Evolutionary conservation across 2,888 invertebrate genomes (phyloP).

Genomic region (Torymus tubicola): DNA sequence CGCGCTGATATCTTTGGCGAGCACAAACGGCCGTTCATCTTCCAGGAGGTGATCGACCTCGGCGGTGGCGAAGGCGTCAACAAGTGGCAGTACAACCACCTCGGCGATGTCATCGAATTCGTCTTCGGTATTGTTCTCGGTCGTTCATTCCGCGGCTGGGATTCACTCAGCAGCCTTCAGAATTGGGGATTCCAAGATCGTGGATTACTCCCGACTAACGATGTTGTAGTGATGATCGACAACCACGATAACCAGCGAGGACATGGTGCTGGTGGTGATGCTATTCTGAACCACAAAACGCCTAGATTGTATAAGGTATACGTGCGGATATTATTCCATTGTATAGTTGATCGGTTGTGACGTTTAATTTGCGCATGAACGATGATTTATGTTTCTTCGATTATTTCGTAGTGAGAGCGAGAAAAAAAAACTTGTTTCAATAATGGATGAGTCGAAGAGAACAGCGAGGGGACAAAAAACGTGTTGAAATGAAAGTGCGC

Average conservation of each 20-base stretch:
- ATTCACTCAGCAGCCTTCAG: constrained; percentile 66
- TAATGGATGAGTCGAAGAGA: too few relatives aligned
- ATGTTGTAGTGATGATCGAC: constrained; percentile 80
- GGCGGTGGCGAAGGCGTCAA: constrained; percentile 74
- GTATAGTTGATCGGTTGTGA: not conserved
- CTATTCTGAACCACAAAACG: constrained; percentile 73
- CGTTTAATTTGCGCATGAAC: too few relatives aligned
- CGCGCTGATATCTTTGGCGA: constrained; percentile 81
- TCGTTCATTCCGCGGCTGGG: constrained; percentile 67
- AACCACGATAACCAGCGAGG: constrained; percentile 82
- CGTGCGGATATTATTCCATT: not conserved
- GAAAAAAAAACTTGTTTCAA: too few relatives aligned
- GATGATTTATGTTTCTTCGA: too few relatives aligned
- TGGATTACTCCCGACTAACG: constrained; percentile 69
- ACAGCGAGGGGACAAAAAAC: too few relatives aligned
- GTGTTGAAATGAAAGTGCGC: too few relatives aligned
- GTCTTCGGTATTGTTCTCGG: constrained; percentile 76
- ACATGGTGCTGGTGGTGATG: constrained; percentile 72
- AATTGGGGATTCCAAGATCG: constrained; percentile 66
- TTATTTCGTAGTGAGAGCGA: too few relatives aligned
- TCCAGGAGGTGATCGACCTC: constrained; percentile 86
- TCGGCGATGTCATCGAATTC: constrained; percentile 87
- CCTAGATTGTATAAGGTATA: constrained; percentile 73
- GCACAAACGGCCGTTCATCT: constrained; percentile 83
- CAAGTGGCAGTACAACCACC: constrained; percentile 73